Base-by-base conservation (phyloP, 2,797 vertebrate genomes). In the Hoplostethus atlanticus region DNA sequence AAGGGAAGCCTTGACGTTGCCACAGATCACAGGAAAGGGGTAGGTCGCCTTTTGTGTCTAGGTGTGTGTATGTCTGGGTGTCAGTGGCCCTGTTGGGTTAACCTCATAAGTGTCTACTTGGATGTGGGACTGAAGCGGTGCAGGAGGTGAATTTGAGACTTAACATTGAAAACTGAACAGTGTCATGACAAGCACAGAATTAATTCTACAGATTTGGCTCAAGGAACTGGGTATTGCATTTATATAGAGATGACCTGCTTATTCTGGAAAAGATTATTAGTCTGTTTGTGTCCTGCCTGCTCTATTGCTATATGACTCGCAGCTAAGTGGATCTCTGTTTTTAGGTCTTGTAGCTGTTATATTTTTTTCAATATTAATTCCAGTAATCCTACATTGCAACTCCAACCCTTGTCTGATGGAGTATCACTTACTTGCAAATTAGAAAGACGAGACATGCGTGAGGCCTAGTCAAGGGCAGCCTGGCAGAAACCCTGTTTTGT, bases 11-110 rank as follows among this genome's bases (percentile, higher is more conserved):
- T 84, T 90, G 83, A 85, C 76, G 59, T 81, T 80, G 73, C 87
- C 80, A 84, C 90, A 88, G 83, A 91, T 89, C 84, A 81, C 89
- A 89, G 91, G 12, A 84, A 83, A 83, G 92, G 91, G 94, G 94
- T 95, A 95, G 89, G 95, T 93, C 28, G 30, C 83, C 69, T 71
- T 73, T 0, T 73, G 46, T 58, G 69, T 85, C 71, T 65, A 62
- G 13, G 64, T 59, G 50, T 68, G 38, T 73, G 16, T 60, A 61
- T 79, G 51, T 76, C 40, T 59, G 3, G 13, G 30, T 68, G 5
- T 68, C 56, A 48, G 55, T 34, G 73, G 21, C 72, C 53, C 53
- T 13, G 8, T 58, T 28, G 28, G 28, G 56, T 47, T 17, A 55
- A 61, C 73, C 60, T 82, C 38, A n/a, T 77, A 50, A 69, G 69